A percentile compares a stretch with the other conserved stretches of the same genome.
Evolutionary conservation across 2,797 vertebrate species (phyloP).

Genomic region (Picus viridis): DNA sequence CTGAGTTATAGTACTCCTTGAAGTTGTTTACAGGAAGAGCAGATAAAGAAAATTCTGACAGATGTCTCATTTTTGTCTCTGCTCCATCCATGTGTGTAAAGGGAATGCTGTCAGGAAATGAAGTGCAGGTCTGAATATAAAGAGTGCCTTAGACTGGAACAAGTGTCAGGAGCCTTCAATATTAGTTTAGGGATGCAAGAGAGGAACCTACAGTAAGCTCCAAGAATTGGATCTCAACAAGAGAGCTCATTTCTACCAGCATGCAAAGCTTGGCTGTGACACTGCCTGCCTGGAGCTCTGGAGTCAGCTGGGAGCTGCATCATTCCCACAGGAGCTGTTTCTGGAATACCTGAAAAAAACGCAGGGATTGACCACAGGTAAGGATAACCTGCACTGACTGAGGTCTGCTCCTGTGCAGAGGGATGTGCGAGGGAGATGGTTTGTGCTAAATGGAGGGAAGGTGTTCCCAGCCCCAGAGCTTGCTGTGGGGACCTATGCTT

Average conservation of each 20-base stretch:
- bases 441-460: neutral
- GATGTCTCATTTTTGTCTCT: slow-evolving; percentile 11
- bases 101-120: neutral
- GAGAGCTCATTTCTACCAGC: neutral
- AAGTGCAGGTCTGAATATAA: neutral
- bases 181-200: neutral
- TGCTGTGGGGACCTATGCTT: neutral
- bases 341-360: neutral
- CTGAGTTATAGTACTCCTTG: slow-evolving; percentile 5
- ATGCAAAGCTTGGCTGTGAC: neutral
- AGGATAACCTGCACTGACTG: neutral
- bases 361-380: neutral
- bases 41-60: slow-evolving; percentile 21
- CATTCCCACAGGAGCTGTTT: neutral
- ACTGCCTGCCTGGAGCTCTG: neutral
- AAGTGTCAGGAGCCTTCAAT: neutral
- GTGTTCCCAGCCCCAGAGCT: neutral
- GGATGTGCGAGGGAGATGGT: neutral
- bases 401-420: neutral
- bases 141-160: neutral
- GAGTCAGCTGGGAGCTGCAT: neutral
- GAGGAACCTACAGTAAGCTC: neutral
- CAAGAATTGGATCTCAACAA: neutral
- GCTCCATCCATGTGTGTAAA: neutral
- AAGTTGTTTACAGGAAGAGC: neutral